Base-by-base conservation (phyloP, 2,888 invertebrate species). In the Eristalinus sepulchralis region DNA sequence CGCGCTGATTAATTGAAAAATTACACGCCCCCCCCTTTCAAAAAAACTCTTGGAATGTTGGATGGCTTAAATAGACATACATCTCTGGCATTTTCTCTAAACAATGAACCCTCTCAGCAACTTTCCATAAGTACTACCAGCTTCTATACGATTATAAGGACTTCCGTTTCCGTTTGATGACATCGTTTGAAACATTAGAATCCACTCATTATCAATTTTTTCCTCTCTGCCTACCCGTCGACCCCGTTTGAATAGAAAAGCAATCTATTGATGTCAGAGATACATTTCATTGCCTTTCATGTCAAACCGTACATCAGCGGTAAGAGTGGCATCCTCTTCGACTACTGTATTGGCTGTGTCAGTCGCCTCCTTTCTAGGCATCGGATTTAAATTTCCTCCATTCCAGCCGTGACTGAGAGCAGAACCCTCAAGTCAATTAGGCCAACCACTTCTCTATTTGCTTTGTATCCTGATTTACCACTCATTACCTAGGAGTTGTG, bases 341-440 rank as follows among this genome's bases (percentile, higher is more conserved):
- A n/a, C n/a, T n/a, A n/a, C n/a, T n/a, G n/a, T n/a, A n/a, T n/a
- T n/a, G n/a, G n/a, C n/a, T 47, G 39, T 17, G n/a, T n/a, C 34
- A 9, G 4, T 1, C 34, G 6, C 10, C n/a, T n/a, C n/a, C 39
- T 39, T 13, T 10, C 34, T 39, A 39, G 39, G 39, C 39, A n/a
- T 39, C 39, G 57, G 71, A 79, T 66, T 79, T 53, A 57, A 79
- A 72, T 79, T 71, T 31, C 36, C 34, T 33, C 17, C n/a, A 63
- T 57, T 24, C 67, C 17, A 10, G 2, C 36, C 10, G n/a, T 13
- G 39, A 39, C 3, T 13, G 39, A 39, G n/a, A 39, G 39, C 39
- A 47, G 47, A 67, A 68, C 57, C 68, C 39, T 63, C 73, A 73
- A 75, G 73, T 81, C 81, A 81, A 81, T 81, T 81, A 81, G 81